Evolutionary conservation across 2,113 vertebrate genomes (phyloP), one percentile per base, ranked within the genome.

Genomic region (Phaethornis superciliosus): DNA sequence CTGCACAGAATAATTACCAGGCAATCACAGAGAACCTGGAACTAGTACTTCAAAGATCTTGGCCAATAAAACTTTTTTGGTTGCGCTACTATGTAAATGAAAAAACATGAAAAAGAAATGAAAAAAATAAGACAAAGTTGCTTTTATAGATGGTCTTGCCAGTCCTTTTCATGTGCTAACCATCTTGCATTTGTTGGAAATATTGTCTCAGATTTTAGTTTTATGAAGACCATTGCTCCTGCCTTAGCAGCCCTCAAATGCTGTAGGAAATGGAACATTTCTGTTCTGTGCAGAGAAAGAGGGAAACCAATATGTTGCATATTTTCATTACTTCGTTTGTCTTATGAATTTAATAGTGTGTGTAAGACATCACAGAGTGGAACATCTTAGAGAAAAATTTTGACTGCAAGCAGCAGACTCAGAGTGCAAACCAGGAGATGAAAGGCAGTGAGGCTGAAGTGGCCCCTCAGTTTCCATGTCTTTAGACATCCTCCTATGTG

Each of bases 401-500:
- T 87, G 56, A 59, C 54, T 78, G 44, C 32, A 65, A 47, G 51
- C 4, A 15, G 51, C 23, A 65, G 60, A 22, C 7, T 76, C n/a
- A 10, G 35, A 51, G 30, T 70, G 46, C 33, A 62, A 47, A 49
- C 17, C 35, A 6, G 60, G 67, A 54, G 79, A 51, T 23, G 40
- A 55, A 33, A 65, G 46, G n/a, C 47, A 78, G 71, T 44, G 81
- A 44, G 85, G 67, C 10, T 94, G 77, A 85, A 90, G 77, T 94
- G 83, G 67, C n/a, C 88, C 69, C 63, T 85, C 47, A 46, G 30
- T 77, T 54, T 52, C 52, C 75, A 94, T 55, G 54, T 89, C 91
- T 90, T 95, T 78, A 91, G 89, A 71, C 93, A 84, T 92, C 56
- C 78, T 96, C 82, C 95, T 80, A 89, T 55, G 63, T 92, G 95